Conservation (phyloP, 2,113 vertebrate species). For the Bolborhynchus lineola region DNA sequence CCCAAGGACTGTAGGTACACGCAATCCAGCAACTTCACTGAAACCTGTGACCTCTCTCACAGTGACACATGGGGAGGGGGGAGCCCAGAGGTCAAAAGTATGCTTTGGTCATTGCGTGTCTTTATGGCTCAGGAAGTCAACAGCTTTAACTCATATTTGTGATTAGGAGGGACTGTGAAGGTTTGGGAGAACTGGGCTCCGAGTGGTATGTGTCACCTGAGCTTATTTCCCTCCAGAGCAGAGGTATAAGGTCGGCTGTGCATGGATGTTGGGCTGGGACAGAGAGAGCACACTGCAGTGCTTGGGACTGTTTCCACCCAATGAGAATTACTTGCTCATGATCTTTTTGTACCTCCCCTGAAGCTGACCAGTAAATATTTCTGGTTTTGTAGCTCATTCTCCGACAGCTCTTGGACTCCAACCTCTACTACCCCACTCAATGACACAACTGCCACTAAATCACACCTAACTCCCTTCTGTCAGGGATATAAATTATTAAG, state of each 20-base stretch:
- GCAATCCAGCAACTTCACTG: not conserved
- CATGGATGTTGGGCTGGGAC: not conserved
- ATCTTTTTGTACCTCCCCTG: not conserved
- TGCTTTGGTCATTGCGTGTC: not conserved
- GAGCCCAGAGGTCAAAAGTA: not conserved
- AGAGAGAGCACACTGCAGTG: not conserved
- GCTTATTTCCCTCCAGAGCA: not conserved
- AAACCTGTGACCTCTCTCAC: not conserved
- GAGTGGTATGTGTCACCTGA: fast-evolving
- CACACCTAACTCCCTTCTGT: conserved; percentile 81
- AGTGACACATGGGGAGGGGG: not conserved
- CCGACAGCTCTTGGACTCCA: conserved; percentile 88
- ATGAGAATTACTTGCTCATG: not conserved
- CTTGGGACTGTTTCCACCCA: not conserved
- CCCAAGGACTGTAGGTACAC: not conserved
- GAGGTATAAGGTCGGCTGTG: not conserved
- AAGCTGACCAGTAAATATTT: conserved; percentile 67
- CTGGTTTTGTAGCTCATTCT: conserved; percentile 85
- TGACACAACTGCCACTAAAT: conserved; percentile 90
- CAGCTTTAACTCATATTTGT: fast-evolving
- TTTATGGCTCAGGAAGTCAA: not conserved
- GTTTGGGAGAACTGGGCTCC: not conserved
- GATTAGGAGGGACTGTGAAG: not conserved
- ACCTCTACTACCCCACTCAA: conserved; percentile 85
- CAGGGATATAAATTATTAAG: conserved; percentile 74